Conservation (phyloP, 37 sponge, comb jelly and placozoan genomes). For the Petrosia ficiformis region DNA sequence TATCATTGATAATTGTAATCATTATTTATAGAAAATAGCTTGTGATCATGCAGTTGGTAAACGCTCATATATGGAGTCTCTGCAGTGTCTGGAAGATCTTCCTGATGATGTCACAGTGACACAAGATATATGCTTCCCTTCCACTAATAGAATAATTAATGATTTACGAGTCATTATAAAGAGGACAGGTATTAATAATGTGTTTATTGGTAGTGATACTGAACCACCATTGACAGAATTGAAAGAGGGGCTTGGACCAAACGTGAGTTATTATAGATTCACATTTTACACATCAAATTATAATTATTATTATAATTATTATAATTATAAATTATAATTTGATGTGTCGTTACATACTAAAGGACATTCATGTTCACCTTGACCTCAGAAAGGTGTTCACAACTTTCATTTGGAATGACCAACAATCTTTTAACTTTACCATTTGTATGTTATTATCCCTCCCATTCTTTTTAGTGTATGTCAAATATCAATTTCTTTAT, state of each 20-base stretch:
- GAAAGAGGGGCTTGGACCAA: neutral
- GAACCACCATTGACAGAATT: conserved; percentile 4
- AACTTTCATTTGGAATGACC: too few relatives aligned
- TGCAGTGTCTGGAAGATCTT: conserved; percentile 72
- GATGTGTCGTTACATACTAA: neutral
- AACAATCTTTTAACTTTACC: too few relatives aligned
- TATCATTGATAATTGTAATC: neutral
- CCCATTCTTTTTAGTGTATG: too few relatives aligned
- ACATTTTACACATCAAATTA: too few relatives aligned
- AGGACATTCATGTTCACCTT: neutral
- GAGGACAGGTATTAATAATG: neutral
- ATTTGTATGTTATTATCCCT: too few relatives aligned
- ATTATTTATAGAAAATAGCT: conserved; percentile 43
- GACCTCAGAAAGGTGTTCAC: too few relatives aligned
- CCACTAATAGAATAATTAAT: conserved; percentile 20
- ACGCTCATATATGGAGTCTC: conserved; percentile 75
- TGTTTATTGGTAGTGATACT: conserved; percentile 66
- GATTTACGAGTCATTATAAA: conserved; percentile 13
- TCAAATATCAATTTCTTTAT: too few relatives aligned
- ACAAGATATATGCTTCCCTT: conserved; percentile 66
- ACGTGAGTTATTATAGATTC: neutral
- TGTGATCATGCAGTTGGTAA: conserved; percentile 65
- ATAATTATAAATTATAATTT: neutral
- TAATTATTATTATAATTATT: neutral
- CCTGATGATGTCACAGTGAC: conserved; percentile 39